Evolutionary conservation across 2,113 vertebrate species (phyloP).

Genomic region (Poeciliopsis turrubarensis): DNA sequence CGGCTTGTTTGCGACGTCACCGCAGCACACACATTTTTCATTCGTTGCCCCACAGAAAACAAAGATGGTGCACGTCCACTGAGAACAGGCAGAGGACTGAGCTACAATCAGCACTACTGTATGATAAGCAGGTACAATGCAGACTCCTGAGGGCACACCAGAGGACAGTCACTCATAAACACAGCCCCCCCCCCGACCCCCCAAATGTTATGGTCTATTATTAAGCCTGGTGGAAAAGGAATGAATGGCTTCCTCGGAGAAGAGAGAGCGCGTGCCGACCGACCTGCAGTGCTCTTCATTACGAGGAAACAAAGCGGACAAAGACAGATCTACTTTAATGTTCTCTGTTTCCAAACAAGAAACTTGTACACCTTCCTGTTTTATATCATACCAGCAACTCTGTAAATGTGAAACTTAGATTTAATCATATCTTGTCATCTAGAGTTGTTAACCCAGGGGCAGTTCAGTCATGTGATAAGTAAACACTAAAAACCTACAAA

Average conservation of each 20-base stretch:
- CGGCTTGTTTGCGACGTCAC: slow-evolving; percentile 66
- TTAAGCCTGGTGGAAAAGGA: slow-evolving; percentile 5
- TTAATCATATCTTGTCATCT: neutral
- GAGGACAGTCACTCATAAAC: slow-evolving; percentile 5
- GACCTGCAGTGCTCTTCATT: slow-evolving; percentile 11
- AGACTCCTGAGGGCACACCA: neutral
- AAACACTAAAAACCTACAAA: no score
- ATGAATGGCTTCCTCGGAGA: slow-evolving; percentile 2
- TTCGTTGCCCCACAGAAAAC: slow-evolving; percentile 48
- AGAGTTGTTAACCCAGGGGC: neutral
- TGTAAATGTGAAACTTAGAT: neutral
- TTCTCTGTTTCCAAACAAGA: neutral
- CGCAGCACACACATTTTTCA: slow-evolving; percentile 64
- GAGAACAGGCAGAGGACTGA: slow-evolving; percentile 14
- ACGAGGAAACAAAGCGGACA: neutral
- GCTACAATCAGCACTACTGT: slow-evolving; percentile 1
- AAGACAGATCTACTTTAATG: neutral
- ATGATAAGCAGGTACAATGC: slow-evolving; percentile 9
- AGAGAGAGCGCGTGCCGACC: slow-evolving; percentile 7
- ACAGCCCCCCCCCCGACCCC: neutral
- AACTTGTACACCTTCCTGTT: neutral
- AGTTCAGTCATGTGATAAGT: no score
- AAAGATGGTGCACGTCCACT: slow-evolving; percentile 32
- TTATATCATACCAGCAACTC: neutral
- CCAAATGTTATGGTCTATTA: slow-evolving; percentile 2